These are phyloP conservation scores for Tipula confusa DNA, from an alignment of 2,888 invertebrate species.

Conservation along the genomic window DNA sequence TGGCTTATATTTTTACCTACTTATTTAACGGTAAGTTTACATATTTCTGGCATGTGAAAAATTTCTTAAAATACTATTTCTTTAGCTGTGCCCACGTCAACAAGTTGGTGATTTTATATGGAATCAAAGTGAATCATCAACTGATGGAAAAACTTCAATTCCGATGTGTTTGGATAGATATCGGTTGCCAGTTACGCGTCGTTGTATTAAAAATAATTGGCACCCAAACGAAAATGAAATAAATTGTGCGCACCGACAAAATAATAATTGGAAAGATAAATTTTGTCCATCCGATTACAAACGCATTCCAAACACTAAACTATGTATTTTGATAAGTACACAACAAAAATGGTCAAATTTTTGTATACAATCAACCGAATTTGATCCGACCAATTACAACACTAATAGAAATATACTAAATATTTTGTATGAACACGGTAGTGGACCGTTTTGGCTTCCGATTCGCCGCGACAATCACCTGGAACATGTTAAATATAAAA, in stretches of 20 bases:
- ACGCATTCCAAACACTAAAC: background rate
- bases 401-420: background rate
- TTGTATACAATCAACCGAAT: background rate
- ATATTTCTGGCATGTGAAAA: background rate
- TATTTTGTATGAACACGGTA: background rate
- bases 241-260: background rate
- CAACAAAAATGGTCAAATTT: background rate
- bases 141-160: background rate
- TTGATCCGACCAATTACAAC: background rate
- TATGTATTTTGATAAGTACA: background rate
- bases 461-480: background rate
- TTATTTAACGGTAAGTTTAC: background rate
- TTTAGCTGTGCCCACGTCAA: background rate
- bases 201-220: background rate
- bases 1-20: background rate
- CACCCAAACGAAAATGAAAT: background rate
- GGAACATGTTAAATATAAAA: background rate
- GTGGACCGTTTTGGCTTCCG: background rate
- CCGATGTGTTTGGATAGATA: background rate
- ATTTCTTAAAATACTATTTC: background rate
- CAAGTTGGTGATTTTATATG: background rate
- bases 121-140: background rate
- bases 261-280: background rate
- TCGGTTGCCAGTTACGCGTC: background rate
- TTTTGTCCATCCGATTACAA: background rate